These are phyloP conservation scores for Caenorhabditis elegans DNA, from an alignment of 1,140 invertebrate genomes.

Conservation along the genomic window DNA sequence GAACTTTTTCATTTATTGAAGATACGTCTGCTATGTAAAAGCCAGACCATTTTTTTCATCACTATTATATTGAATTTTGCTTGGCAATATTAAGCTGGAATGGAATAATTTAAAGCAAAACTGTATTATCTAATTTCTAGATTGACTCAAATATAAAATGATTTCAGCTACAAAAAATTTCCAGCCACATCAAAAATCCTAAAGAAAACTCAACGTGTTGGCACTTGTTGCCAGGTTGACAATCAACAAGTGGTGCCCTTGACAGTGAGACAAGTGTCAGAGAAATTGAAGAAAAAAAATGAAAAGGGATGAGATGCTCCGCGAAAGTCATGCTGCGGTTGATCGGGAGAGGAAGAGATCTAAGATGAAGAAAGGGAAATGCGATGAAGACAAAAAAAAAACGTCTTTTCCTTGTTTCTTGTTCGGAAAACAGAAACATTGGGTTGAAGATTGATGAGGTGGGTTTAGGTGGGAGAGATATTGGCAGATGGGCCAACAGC, in stretches of 20 bases:
- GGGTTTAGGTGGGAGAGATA: not conserved
- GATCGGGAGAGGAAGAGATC: not conserved
- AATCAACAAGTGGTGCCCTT: constrained; percentile 12
- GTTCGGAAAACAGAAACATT: not conserved
- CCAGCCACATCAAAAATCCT: no score
- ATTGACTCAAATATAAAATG: no score
- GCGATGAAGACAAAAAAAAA: not conserved
- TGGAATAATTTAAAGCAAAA: no score
- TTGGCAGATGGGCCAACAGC: not conserved
- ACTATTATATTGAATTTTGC: no score
- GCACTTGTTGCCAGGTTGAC: constrained; percentile 10
- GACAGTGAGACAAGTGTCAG: not conserved
- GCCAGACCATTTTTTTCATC: no score
- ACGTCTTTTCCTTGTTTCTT: no score
- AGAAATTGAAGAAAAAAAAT: not conserved
- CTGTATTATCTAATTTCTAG: no score
- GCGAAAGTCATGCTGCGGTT: constrained; percentile 28
- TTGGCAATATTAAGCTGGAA: no score
- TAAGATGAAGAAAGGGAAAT: not conserved
- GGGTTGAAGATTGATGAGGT: not conserved
- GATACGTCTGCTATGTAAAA: no score
- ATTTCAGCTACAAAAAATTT: no score
- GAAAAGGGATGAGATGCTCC: not conserved
- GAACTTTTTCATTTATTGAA: no score
- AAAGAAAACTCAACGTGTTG: not conserved